Conservation (phyloP, 1,140 invertebrate genomes). For the Archivesica marissinica region DNA sequence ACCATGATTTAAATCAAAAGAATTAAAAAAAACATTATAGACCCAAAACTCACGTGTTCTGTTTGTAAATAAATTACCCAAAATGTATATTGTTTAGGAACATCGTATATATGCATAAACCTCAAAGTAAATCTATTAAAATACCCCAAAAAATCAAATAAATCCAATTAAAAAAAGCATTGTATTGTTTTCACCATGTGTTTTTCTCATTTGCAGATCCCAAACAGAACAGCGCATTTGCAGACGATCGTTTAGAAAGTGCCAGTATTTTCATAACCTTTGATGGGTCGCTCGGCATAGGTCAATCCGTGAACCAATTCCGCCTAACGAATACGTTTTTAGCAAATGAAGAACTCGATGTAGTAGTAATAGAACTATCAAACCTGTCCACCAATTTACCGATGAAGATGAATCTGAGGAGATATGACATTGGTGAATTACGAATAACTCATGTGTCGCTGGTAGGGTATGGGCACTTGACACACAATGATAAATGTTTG, state of each 20-base stretch:
- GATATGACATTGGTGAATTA: background rate
- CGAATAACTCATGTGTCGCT: background rate
- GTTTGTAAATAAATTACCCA: too few relatives aligned
- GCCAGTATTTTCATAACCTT: background rate
- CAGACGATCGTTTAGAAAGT: background rate
- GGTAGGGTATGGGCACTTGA: background rate
- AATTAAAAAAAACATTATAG: too few relatives aligned
- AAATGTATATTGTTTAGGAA: too few relatives aligned
- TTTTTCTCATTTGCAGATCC: background rate
- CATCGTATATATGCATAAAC: too few relatives aligned
- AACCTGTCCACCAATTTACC: background rate
- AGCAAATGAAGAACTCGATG: background rate
- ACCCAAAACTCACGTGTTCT: too few relatives aligned
- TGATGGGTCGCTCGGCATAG: background rate
- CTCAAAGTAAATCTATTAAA: too few relatives aligned
- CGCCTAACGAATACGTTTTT: background rate
- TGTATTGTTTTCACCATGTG: too few relatives aligned
- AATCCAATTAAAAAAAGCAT: too few relatives aligned
- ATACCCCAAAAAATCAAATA: too few relatives aligned
- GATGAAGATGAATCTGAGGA: background rate
- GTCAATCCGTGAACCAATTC: background rate
- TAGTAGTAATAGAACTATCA: background rate
- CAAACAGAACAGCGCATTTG: background rate
- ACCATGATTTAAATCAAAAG: too few relatives aligned
- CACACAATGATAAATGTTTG: background rate